Conservation (phyloP, 1,140 invertebrate genomes). For the Trichonephila clavipes region DNA sequence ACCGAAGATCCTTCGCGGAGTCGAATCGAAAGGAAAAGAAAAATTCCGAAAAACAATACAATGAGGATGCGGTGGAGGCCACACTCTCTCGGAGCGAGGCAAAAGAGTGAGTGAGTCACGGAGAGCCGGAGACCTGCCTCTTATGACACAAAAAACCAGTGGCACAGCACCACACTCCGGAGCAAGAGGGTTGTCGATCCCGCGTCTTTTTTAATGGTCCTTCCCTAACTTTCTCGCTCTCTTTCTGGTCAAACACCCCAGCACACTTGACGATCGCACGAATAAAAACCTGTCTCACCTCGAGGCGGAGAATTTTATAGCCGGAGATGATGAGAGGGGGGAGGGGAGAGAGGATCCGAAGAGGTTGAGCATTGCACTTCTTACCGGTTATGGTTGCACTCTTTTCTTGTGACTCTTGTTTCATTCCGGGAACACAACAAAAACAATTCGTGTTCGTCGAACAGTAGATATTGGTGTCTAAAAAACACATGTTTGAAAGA, state of each 20-base stretch:
- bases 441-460: neutral
- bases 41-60: neutral
- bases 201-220: conserved; percentile 4
- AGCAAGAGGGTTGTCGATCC: conserved; percentile 31
- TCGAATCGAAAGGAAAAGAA: neutral
- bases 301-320: conserved; percentile 48
- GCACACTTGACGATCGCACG: conserved; percentile 5
- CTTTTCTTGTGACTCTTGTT: neutral
- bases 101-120: neutral
- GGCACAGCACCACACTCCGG: conserved; percentile 16
- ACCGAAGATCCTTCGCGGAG: neutral
- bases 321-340: neutral
- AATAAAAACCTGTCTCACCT: conserved; percentile 53
- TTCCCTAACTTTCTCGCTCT: conserved; percentile 3
- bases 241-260: conserved; percentile 52
- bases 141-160: conserved; percentile 38
- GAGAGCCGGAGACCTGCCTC: neutral
- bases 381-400: conserved; percentile 14
- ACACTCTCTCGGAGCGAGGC: neutral
- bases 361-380: conserved; percentile 33
- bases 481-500: neutral
- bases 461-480: neutral
- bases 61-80: neutral
- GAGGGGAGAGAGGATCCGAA: neutral
- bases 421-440: neutral